Conservation (phyloP, 1,140 invertebrate species). For the Drosophila orena region DNA sequence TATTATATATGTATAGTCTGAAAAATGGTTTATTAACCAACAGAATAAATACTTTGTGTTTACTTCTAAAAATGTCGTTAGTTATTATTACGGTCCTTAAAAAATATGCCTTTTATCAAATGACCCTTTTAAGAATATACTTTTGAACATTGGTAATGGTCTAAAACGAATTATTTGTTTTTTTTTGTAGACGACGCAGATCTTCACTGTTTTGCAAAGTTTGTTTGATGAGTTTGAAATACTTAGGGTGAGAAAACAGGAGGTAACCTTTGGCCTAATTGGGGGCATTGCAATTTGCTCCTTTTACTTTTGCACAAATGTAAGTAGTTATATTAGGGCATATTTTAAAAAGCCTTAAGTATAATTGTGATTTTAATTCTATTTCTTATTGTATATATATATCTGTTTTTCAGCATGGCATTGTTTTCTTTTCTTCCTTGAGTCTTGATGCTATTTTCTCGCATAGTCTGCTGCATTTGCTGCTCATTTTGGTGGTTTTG, state of each 20-base stretch:
- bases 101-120: no score
- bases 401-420: constrained; percentile 47
- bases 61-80: no score
- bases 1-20: neutral
- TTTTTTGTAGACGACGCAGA: constrained; percentile 51
- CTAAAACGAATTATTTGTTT: neutral
- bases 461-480: constrained; percentile 88
- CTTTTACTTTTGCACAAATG: constrained; percentile 63
- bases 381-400: neutral
- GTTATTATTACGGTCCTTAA: no score
- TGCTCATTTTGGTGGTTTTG: constrained; percentile 89
- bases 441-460: constrained; percentile 87
- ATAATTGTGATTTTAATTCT: no score
- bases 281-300: constrained; percentile 44
- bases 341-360: no score
- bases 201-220: constrained; percentile 56
- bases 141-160: no score
- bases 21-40: no score
- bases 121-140: no score
- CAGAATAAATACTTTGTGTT: no score
- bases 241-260: constrained; percentile 41
- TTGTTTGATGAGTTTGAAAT: constrained; percentile 77
- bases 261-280: constrained; percentile 56
- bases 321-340: constrained; percentile 22
- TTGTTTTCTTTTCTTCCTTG: constrained; percentile 37